Evolutionary conservation across 2,888 invertebrate genomes (phyloP).

Genomic region (Agriopis aurantiaria): DNA sequence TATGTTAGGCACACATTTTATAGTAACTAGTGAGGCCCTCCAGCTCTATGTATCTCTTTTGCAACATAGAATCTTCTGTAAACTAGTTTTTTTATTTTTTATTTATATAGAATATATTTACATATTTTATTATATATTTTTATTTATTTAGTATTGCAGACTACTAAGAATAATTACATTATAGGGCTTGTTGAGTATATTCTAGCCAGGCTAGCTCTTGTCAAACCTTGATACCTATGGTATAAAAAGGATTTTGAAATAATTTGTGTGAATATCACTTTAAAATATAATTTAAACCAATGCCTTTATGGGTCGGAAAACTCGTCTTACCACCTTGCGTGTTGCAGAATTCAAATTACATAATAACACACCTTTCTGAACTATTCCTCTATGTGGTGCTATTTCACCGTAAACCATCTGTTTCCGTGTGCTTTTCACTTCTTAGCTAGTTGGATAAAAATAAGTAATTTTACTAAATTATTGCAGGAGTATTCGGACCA

Average conservation of each 20-base stretch:
- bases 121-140: too few relatives aligned
- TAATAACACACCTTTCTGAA: not conserved
- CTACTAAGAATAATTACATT: too few relatives aligned
- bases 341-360: too few relatives aligned
- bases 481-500: conserved; percentile 89
- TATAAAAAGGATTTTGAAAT: not conserved
- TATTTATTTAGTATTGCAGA: too few relatives aligned
- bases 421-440: conserved; percentile 27
- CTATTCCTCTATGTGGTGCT: conserved; percentile 8
- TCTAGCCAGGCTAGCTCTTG: not conserved
- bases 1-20: too few relatives aligned
- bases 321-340: not conserved
- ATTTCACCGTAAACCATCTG: conserved; percentile 19
- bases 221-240: not conserved
- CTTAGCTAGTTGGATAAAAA: conserved; percentile 27
- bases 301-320: not conserved
- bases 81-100: too few relatives aligned
- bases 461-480: conserved; percentile 31
- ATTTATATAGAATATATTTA: too few relatives aligned
- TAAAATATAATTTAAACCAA: not conserved
- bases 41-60: too few relatives aligned
- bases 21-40: too few relatives aligned
- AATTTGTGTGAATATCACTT: not conserved
- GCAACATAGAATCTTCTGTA: too few relatives aligned
- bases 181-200: too few relatives aligned